A percentile compares a stretch with the other conserved stretches of the same genome.
These are phyloP conservation scores for Drosophila paulistorum DNA, from an alignment of 1,140 invertebrate genomes.

Conservation along the genomic window DNA sequence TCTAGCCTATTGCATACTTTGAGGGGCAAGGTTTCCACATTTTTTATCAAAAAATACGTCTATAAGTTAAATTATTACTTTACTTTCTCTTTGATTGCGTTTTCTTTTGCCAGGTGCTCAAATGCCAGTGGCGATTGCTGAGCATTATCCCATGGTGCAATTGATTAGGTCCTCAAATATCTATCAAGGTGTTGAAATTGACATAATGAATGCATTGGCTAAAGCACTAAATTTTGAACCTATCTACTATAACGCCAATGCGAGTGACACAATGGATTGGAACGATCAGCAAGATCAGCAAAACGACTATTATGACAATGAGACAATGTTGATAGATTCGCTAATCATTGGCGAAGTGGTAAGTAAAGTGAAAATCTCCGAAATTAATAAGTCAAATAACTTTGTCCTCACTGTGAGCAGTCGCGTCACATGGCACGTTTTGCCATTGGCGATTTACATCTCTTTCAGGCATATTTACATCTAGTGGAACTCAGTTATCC, in stretches of 20 bases:
- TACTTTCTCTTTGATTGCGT: conserved; percentile 81
- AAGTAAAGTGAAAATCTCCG: background rate
- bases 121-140: conserved; percentile 86
- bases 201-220: conserved; percentile 87
- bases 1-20: too few species aligned
- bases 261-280: conserved; percentile 86
- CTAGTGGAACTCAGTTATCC: conserved; percentile 90
- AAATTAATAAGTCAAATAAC: too few species aligned
- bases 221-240: conserved; percentile 88
- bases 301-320: conserved; percentile 71
- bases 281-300: conserved; percentile 85
- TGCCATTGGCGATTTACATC: conserved; percentile 90
- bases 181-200: conserved; percentile 86
- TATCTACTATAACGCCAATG: conserved; percentile 86
- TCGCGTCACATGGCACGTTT: conserved; percentile 86
- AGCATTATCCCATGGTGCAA: conserved; percentile 88
- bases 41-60: too few species aligned
- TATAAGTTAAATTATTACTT: conserved; percentile 18
- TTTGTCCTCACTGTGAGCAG: conserved; percentile 23
- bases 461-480: conserved; percentile 87
- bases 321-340: conserved; percentile 51
- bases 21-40: too few species aligned
- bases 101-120: conserved; percentile 82
- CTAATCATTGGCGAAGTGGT: conserved; percentile 89
- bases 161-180: conserved; percentile 79